Conservation (phyloP, 2,113 vertebrate species). For the Leptobrachium ailaonicum region DNA sequence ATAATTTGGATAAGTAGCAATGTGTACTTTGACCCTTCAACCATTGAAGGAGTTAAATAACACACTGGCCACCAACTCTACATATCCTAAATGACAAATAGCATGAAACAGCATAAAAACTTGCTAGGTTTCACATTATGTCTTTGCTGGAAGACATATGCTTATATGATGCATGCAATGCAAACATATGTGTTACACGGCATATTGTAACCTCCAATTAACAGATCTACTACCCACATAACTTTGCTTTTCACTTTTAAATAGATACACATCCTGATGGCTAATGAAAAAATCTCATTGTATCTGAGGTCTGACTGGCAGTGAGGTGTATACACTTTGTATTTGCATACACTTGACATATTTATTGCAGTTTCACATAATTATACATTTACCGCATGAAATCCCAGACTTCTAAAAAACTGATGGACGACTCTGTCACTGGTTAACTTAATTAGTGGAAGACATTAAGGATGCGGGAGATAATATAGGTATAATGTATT, state of each 20-base stretch:
- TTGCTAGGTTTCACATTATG: no score
- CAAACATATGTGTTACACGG: no score
- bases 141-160: no score
- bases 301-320: not conserved
- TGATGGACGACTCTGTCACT: slow-evolving; percentile 33
- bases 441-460: slow-evolving; percentile 24
- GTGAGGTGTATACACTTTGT: slow-evolving; percentile 1
- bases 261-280: no score
- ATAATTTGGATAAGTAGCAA: no score
- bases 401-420: slow-evolving; percentile 19
- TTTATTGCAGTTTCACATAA: slow-evolving; percentile 27
- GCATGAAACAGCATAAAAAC: no score
- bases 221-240: no score
- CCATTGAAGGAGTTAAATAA: not conserved
- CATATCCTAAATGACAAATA: no score
- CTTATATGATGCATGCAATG: no score
- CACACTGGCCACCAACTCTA: not conserved
- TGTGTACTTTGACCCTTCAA: not conserved
- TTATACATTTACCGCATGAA: slow-evolving; percentile 29
- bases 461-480: slow-evolving; percentile 13
- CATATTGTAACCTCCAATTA: no score
- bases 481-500: slow-evolving; percentile 33
- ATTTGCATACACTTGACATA: slow-evolving; percentile 20
- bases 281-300: no score
- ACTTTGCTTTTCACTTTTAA: no score